Base-by-base conservation (phyloP, 2,797 vertebrate species). In the Lophius americanus region DNA sequence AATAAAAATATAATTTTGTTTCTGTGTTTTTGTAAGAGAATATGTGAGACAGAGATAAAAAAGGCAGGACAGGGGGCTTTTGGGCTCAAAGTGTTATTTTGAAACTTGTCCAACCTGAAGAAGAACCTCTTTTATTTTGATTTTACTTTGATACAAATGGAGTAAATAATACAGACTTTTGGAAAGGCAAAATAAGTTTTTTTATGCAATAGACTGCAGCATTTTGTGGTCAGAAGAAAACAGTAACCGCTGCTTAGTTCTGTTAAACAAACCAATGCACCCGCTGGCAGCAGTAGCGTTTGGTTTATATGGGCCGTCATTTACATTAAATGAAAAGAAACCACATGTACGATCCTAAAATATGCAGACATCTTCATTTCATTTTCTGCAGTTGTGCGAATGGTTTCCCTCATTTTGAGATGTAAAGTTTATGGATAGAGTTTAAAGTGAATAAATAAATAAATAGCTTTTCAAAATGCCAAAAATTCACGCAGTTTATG, bases 1-100 rank as follows among this genome's bases (percentile, higher is more conserved):
- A 88, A 81, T 72, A 66, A 52, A 80, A 64, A 64, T 64, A 12
- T 52, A 36, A 46, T n/a, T 7, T 70, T n/a, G n/a, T n/a, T n/a
- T n/a, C n/a, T n/a, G n/a, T n/a, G n/a, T 76, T 49, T 38, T 64
- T 23, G 58, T 71, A 12, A 35, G 54, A 47, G 53, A 73, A 41
- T 59, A 36, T 41, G 10, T 70, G n/a, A 68, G 41, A 48, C 9
- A 6, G 9, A 38, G 49, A 59, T 43, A 53, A 56, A 35, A 39
- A 73, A 64, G 57, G 53, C 14, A 36, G 47, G 37, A 53, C 42
- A 56, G 13, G 52, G 7, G 49, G 50, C 56, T 41, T 59, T 43
- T 43, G 37, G 49, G 39, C 57, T n/a, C 23, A 61, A 72, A 69
- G 44, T 65, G 47, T 64, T 47, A 50, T 43, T 49, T 14, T 43